Evolutionary conservation across 2,797 vertebrate genomes (phyloP), one percentile per base, ranked within the genome.

Genomic region (Chrysocyon brachyurus): DNA sequence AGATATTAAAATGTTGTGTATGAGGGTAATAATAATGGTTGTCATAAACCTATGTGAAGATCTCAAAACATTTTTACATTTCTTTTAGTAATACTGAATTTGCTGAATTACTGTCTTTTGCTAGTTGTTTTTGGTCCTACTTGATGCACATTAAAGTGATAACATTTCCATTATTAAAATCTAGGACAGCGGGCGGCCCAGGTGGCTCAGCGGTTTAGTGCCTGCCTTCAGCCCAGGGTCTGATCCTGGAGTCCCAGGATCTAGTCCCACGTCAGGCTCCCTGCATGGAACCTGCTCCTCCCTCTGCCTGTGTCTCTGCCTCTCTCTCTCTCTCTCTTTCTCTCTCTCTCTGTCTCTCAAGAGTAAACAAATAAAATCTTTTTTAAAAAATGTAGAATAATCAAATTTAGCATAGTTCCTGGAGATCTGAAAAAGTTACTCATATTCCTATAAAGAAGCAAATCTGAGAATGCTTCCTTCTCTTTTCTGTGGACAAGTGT

Each of bases 31-130:
- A 79, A 46, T 95, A 63, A 86, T 21, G 6, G 14, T 52, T 91
- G 26, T 1, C 33, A 63, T 56, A 87, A 94, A 75, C 16, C 7
- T 3, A 68, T 66, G 17, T 84, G 22, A 87, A 57, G 10, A 79
- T 92, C 33, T 88, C 68, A 91, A 96, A 97, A 92, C 7, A 97
- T 64, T 64, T 96, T 94, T 84, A 46, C 21, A 66, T 86, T 94
- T 40, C 1, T 91, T 93, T 72, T 36, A 63, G 21, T 85, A 88
- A 52, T 36, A 81, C 54, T 89, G 72, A 49, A 89, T 94, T 79
- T 85, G 15, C 49, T 72, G 19, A 90, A 79, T 90, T 85, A 82
- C 61, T 61, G 15, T 83, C 5, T 22, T 86, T 81, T 66, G 15
- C 40, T 94, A 19, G 6, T 16, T 73, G 19, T 64, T 87, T 86